These are phyloP conservation scores for Pitangus sulphuratus DNA, from an alignment of 2,797 vertebrate genomes.

Conservation along the genomic window DNA sequence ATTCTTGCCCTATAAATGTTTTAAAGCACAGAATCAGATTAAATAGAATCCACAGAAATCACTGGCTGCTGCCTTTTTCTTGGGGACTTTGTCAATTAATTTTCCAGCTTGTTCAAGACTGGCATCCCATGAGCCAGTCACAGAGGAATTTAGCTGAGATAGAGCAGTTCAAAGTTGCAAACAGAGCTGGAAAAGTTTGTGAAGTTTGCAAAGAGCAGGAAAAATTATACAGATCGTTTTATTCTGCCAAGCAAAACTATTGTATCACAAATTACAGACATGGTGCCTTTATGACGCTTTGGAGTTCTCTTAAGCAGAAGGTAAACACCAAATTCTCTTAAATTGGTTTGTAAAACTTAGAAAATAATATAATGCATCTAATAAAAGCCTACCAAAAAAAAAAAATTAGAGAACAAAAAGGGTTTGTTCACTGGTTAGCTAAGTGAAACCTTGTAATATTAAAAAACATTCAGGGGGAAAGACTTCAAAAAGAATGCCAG, in stretches of 20 bases:
- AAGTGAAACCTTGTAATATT: background rate
- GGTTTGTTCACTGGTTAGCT: background rate
- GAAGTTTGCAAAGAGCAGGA: background rate
- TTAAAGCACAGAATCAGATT: background rate
- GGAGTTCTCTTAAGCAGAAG: background rate
- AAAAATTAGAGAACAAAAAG: background rate
- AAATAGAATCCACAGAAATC: background rate
- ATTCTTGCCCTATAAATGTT: background rate
- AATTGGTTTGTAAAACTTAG: background rate
- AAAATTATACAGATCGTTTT: background rate
- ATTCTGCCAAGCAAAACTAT: background rate
- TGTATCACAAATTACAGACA: background rate
- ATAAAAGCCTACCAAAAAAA: background rate
- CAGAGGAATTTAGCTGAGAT: background rate
- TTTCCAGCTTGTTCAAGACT: background rate
- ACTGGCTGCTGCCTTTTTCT: background rate
- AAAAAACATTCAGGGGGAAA: background rate
- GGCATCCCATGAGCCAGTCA: background rate
- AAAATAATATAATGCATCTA: background rate
- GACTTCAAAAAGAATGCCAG: background rate
- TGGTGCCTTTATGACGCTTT: background rate
- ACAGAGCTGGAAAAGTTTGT: background rate
- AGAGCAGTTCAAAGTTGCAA: background rate
- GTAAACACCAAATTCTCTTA: background rate
- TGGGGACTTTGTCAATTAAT: background rate